A percentile compares a stretch with the other conserved stretches of the same genome.
Evolutionary conservation across 2,797 vertebrate genomes (phyloP).

Genomic region (Platalea minor): DNA sequence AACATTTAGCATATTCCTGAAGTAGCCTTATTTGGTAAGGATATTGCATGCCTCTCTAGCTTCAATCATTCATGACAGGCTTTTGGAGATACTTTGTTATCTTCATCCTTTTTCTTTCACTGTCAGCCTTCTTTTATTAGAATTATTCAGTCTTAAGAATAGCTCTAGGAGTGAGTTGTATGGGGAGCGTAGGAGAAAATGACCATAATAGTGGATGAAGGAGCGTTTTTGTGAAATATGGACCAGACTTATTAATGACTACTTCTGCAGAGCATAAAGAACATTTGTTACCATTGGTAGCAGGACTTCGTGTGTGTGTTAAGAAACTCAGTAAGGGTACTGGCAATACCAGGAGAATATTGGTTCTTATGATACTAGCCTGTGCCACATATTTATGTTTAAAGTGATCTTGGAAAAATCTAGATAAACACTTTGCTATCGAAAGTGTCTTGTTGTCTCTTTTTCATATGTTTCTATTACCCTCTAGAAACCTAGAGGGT

Average conservation of each 20-base stretch:
- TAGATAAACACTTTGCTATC: background rate
- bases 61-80: background rate
- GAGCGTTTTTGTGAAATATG: background rate
- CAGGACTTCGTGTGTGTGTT: background rate
- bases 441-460: background rate
- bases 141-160: background rate
- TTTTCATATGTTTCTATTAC: background rate
- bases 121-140: background rate
- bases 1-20: background rate
- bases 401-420: background rate
- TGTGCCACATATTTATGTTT: background rate
- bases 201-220: background rate
- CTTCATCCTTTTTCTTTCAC: background rate
- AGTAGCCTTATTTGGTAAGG: background rate
- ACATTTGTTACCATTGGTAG: background rate
- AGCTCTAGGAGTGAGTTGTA: background rate
- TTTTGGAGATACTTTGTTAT: background rate
- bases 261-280: background rate
- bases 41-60: background rate
- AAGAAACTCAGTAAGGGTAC: background rate
- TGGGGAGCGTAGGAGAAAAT: background rate
- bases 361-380: background rate
- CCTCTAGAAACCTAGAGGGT: background rate
- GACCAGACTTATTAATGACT: background rate
- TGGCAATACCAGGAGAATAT: background rate